Conservation (phyloP, 37 sponge, comb jelly and placozoan species). For the Tethya wilhelma region DNA sequence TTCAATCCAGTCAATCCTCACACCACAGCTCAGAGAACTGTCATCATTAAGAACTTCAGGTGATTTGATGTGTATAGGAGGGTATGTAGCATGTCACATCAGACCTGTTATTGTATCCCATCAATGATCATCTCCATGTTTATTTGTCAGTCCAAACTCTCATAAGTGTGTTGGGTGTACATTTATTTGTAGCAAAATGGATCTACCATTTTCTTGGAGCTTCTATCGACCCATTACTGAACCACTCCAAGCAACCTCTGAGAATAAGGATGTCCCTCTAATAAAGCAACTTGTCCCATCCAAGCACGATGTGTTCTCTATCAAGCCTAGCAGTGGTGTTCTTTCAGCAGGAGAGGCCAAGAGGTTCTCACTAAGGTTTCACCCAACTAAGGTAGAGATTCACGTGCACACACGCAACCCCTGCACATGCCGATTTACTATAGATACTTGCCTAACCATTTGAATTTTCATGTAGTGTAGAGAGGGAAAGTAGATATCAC, state of each 20-base stretch:
- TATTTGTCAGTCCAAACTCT: too few relatives aligned
- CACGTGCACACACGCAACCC: neutral
- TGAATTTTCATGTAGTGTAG: neutral
- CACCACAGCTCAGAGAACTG: constrained; percentile 17
- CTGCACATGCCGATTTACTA: neutral
- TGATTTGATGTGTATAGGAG: constrained; percentile 4
- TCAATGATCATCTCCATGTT: neutral
- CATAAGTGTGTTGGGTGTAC: too few relatives aligned
- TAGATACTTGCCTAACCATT: neutral
- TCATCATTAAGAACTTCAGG: constrained; percentile 61
- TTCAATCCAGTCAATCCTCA: constrained; percentile 57
- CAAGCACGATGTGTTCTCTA: constrained; percentile 22
- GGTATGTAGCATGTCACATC: too few relatives aligned
- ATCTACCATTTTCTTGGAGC: constrained; percentile 52
- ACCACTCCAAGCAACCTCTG: neutral
- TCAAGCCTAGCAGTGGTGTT: constrained; percentile 28
- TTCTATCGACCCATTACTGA: constrained; percentile 60
- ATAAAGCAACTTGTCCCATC: constrained; percentile 13
- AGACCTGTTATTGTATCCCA: neutral
- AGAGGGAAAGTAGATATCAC: too few relatives aligned
- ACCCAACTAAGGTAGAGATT: constrained; percentile 42
- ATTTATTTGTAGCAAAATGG: constrained; percentile 29
- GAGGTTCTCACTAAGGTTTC: constrained; percentile 33
- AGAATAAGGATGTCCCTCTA: constrained; percentile 3
- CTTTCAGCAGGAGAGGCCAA: constrained; percentile 16